These are phyloP conservation scores for Polyommatus iphigenia DNA, from an alignment of 2,888 invertebrate species.

Conservation along the genomic window DNA sequence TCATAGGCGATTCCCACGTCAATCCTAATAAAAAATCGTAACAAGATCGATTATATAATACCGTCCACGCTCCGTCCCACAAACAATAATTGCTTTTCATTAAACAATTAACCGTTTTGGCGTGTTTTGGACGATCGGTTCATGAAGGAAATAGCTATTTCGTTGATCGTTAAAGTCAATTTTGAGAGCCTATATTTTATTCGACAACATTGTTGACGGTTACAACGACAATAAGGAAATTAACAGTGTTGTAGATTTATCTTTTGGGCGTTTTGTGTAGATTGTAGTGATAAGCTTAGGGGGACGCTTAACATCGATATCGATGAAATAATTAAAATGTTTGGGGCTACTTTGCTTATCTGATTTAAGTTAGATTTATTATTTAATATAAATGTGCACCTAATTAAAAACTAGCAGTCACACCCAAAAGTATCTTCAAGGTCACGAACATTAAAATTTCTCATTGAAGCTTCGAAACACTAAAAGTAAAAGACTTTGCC, in stretches of 20 bases:
- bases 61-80: constrained; percentile 53
- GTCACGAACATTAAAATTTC: background rate
- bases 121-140: constrained; percentile 40
- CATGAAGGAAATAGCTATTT: constrained; percentile 40
- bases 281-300: constrained; percentile 42
- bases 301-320: background rate
- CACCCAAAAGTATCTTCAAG: background rate
- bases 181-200: constrained; percentile 29
- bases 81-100: constrained; percentile 66
- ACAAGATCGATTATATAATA: constrained; percentile 64
- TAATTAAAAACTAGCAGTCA: background rate
- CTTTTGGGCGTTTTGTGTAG: constrained; percentile 45
- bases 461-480: background rate
- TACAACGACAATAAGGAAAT: constrained; percentile 38
- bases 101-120: constrained; percentile 67
- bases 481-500: background rate
- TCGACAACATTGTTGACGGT: constrained; percentile 25
- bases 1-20: constrained; percentile 60
- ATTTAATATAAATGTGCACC: background rate
- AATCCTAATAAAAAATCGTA: constrained; percentile 69
- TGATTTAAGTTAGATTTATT: background rate
- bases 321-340: background rate
- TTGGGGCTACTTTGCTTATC: background rate
- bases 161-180: constrained; percentile 35
- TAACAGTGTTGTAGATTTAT: constrained; percentile 46